phyloP scores from a whole-genome alignment of 2,797 vertebrate species.

The Pseudomugil gertrudae region DNA sequence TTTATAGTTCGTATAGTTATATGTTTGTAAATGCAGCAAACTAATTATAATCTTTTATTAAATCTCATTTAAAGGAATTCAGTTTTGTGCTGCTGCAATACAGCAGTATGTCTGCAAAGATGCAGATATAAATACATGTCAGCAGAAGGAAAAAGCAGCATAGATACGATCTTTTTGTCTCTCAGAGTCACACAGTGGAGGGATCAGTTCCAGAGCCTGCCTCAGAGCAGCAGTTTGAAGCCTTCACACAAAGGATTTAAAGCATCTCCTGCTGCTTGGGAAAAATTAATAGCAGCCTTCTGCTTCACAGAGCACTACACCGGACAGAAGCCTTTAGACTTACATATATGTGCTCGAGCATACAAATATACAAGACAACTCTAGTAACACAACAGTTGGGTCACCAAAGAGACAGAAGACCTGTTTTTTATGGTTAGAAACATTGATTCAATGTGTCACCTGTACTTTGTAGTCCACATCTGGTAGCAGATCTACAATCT shows the following conservation, averaged over 20 bases:
- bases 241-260: slow-evolving; percentile 73
- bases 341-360: neutral
- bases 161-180: slow-evolving; percentile 18
- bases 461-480: no score
- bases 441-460: no score
- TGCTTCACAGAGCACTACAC: slow-evolving; percentile 17
- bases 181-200: slow-evolving; percentile 30
- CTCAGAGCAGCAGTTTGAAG: slow-evolving; percentile 62
- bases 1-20: no score
- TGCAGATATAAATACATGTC: slow-evolving; percentile 16
- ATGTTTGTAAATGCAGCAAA: no score
- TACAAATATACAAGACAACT: neutral
- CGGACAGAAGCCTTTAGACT: neutral
- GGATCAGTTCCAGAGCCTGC: slow-evolving; percentile 78
- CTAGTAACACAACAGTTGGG: neutral
- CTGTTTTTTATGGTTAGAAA: neutral
- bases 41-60: no score
- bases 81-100: neutral
- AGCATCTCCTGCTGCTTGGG: slow-evolving; percentile 49
- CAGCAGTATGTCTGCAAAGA: neutral
- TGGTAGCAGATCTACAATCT: no score
- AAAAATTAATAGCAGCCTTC: slow-evolving; percentile 41
- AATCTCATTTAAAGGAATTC: no score
- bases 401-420: no score
- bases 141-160: slow-evolving; percentile 15